Conservation (phyloP, 2,797 vertebrate genomes). For the Argyrosomus regius region DNA sequence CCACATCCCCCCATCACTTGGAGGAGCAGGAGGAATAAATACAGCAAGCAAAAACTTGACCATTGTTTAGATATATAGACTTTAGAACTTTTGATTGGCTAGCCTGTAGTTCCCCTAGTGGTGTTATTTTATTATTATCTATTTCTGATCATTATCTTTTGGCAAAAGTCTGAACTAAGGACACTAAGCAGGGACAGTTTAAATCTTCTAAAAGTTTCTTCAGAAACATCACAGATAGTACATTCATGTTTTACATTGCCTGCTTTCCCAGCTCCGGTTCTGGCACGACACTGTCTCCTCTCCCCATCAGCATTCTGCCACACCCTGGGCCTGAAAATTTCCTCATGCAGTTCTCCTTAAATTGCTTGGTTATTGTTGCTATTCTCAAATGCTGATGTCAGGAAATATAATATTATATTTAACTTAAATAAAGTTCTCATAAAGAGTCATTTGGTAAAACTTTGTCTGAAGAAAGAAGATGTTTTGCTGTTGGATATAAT, state of each 20-base stretch:
- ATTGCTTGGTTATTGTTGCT: conserved; percentile 1
- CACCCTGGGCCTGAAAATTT: too few relatives aligned
- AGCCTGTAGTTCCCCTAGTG: not conserved
- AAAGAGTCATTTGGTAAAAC: conserved; percentile 15
- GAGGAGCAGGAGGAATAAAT: not conserved
- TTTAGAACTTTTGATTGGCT: too few relatives aligned
- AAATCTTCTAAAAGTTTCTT: too few relatives aligned
- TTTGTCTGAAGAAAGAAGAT: not conserved
- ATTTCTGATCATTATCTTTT: not conserved
- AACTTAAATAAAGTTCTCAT: conserved; percentile 21
- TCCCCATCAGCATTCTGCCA: too few relatives aligned
- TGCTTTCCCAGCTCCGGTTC: too few relatives aligned
- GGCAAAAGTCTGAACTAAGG: too few relatives aligned
- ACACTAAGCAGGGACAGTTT: not conserved
- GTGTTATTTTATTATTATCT: not conserved
- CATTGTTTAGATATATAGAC: not conserved
- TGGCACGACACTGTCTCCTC: not conserved
- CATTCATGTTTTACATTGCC: too few relatives aligned
- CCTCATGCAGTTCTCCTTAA: not conserved
- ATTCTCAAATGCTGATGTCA: not conserved
- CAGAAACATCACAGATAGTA: too few relatives aligned
- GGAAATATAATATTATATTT: not conserved
- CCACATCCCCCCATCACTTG: not conserved
- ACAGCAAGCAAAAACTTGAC: not conserved
- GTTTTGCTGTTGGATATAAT: conserved; percentile 13